Base-by-base conservation (phyloP, 2,888 invertebrate species). In the Limnephilus rhombicus region DNA sequence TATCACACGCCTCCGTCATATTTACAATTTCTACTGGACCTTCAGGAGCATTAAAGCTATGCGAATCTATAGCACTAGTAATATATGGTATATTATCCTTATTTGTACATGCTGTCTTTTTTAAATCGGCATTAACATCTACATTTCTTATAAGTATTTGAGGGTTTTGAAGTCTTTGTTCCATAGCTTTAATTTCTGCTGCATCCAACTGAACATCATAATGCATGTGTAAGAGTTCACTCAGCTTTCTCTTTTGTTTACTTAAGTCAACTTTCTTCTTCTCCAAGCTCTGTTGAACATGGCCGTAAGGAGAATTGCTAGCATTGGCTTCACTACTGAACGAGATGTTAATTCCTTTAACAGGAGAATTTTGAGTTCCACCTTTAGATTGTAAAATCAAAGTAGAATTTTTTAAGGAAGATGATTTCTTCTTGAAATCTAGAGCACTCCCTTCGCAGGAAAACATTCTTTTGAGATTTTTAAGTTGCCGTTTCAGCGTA, bases 401-500 rank as follows among this genome's bases (percentile, higher is more conserved):
- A 29, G 49, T 89, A 85, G 93, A 92, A 86, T 87, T 92, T 34
- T 83, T 90, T 82, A 88, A 53, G 12, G 24, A 85, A 82, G 37
- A 85, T 45, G n/a, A 83, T 68, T 88, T 90, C 34, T 90, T 91
- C 45, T 91, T 91, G 12, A 90, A 37, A 80, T 93, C 90, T 29
- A 90, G 34, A 37, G 81, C 11, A 49, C 83, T 87, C 29, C 80
- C 85, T 12, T 93, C 90, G 37, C 91, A 49, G 5, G 92, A 87
- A 18, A 93, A 90, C 45, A 93, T 89, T 15, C 91, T 89, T 88
- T 93, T 93, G 53, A 93, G 92, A 85, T 93, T 88, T 92, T 93
- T 93, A 31, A 93, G 83, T 87, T 93, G 93, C 29, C 92, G 80
- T 49, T 85, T 89, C 29, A 93, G 82, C 24, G 92, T 83, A 53